A percentile compares a stretch with the other conserved stretches of the same genome.
Evolutionary conservation across 2,797 vertebrate genomes (phyloP).

Genomic region (Buphagus erythrorhynchus): DNA sequence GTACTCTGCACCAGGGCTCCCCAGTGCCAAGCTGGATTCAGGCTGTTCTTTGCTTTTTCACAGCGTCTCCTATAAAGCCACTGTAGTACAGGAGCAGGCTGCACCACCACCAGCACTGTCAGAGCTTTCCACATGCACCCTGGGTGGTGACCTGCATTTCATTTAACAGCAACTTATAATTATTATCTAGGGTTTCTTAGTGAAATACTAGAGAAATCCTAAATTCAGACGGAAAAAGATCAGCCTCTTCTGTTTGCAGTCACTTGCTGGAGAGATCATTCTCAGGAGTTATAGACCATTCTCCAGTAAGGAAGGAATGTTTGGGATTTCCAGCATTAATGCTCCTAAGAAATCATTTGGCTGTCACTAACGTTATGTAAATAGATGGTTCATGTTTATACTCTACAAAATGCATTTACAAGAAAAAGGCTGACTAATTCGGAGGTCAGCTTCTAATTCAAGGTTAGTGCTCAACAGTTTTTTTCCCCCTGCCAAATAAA

Average conservation of each 20-base stretch:
- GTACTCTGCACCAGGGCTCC: neutral
- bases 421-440: conserved; percentile 57
- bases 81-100: neutral
- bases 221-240: neutral
- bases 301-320: conserved; percentile 21
- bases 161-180: neutral
- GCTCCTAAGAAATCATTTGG: conserved; percentile 45
- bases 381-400: conserved; percentile 63
- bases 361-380: conserved; percentile 43
- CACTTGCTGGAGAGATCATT: neutral
- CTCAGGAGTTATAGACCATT: conserved; percentile 4
- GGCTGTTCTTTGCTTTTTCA: neutral
- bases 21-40: neutral
- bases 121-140: neutral
- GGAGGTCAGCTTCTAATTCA: conserved; percentile 60
- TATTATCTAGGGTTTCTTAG: neutral
- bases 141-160: neutral
- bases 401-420: conserved; percentile 50
- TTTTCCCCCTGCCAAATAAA: conserved; percentile 3
- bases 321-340: conserved; percentile 44
- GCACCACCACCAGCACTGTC: neutral
- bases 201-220: neutral
- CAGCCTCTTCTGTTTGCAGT: neutral
- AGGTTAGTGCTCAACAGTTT: conserved; percentile 27
- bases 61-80: accelerated